Percentiles rank a stretch among this genome's conserved stretches.
Evolutionary conservation across 2,797 vertebrate species (phyloP).

Genomic region (Podarcis lilfordi): DNA sequence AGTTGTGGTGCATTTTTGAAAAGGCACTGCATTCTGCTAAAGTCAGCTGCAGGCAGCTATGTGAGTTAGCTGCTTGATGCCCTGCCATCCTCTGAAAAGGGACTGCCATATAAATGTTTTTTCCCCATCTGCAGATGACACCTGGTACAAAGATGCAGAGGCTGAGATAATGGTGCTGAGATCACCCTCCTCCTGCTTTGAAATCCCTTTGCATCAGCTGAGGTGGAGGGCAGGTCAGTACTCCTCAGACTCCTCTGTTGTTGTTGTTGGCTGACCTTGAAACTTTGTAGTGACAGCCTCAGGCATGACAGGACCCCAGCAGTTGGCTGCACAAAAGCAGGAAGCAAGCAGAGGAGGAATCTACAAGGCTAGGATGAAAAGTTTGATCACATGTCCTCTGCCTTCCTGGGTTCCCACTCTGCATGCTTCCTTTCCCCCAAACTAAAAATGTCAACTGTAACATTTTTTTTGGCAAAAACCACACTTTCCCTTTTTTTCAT

Average conservation of each 20-base stretch:
- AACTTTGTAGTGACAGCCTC: not conserved
- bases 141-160: not conserved
- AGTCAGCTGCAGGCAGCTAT: no score
- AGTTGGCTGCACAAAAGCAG: not conserved
- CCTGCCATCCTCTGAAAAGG: not conserved
- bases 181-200: no score
- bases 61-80: no score
- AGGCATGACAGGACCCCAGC: not conserved
- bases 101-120: not conserved
- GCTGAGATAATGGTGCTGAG: not conserved
- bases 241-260: not conserved
- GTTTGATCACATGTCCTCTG: not conserved
- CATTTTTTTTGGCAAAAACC: not conserved
- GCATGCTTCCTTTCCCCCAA: not conserved
- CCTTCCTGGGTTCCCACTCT: not conserved
- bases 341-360: no score
- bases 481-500: not conserved
- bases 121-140: not conserved
- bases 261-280: not conserved
- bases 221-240: not conserved
- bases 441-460: not conserved
- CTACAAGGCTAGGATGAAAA: no score
- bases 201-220: not conserved
- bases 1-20: not conserved
- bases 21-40: not conserved